Percentiles rank a stretch among this genome's conserved stretches.
These are phyloP conservation scores for Cheilosia vernalis DNA, from an alignment of 2,888 invertebrate genomes.

Conservation along the genomic window DNA sequence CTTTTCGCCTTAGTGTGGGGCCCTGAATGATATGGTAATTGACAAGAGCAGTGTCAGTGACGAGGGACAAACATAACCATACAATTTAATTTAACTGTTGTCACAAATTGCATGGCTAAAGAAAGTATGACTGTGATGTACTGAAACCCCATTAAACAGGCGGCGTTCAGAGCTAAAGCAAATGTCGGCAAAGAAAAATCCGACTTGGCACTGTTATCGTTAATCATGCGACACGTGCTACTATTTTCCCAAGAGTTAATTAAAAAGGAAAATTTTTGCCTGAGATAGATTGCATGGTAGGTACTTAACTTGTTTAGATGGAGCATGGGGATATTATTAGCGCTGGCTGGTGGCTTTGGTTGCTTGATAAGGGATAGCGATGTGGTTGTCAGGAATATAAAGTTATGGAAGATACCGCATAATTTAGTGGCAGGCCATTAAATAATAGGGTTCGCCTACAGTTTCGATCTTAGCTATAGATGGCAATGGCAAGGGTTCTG, in stretches of 20 bases:
- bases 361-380: conserved; percentile 51
- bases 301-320: conserved; percentile 21
- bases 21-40: background rate
- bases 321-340: conserved; percentile 14
- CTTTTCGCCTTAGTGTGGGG: no score
- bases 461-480: background rate
- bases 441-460: conserved; percentile 10
- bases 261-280: conserved; percentile 44
- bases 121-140: no score
- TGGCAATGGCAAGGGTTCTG: background rate
- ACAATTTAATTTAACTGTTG: conserved; percentile 29
- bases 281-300: conserved; percentile 22
- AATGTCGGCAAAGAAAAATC: background rate
- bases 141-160: background rate
- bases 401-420: conserved; percentile 37
- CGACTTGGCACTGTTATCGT: conserved; percentile 36
- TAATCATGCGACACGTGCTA: conserved; percentile 57
- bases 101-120: background rate
- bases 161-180: background rate
- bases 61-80: conserved; percentile 18
- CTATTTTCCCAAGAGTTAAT: conserved; percentile 49
- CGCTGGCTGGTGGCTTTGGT: conserved; percentile 1
- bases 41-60: conserved; percentile 16
- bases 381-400: conserved; percentile 45
- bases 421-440: conserved; percentile 26